phyloP scores from a whole-genome alignment of 2,113 vertebrate genomes.

The Synchiropus splendidus region DNA sequence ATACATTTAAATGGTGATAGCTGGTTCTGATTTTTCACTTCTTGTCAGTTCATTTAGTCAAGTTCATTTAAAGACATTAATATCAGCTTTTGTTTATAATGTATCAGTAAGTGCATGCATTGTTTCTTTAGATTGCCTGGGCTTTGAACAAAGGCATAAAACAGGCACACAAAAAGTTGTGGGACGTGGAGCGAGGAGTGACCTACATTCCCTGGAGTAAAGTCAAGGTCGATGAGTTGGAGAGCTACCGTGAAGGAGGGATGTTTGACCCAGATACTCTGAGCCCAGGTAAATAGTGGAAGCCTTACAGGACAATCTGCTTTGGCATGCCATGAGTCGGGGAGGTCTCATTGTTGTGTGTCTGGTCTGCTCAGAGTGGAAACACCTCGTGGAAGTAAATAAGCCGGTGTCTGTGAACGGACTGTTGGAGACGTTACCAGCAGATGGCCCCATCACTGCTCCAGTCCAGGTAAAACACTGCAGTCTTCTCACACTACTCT shows the following conservation, averaged over 20 bases:
- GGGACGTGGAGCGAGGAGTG: constrained; percentile 92
- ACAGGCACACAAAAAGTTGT: constrained; percentile 88
- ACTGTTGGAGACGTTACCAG: constrained; percentile 64
- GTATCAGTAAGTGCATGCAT: too few relatives aligned
- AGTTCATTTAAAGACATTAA: too few relatives aligned
- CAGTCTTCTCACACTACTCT: constrained; percentile 39
- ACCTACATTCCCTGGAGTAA: constrained; percentile 94
- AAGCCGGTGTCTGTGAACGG: constrained; percentile 68
- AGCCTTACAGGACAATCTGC: not conserved
- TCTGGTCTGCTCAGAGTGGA: constrained; percentile 78
- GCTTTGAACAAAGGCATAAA: constrained; percentile 98
- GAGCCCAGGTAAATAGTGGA: constrained; percentile 74
- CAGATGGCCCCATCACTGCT: constrained; percentile 67
- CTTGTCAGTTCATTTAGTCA: too few relatives aligned
- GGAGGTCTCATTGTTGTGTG: constrained; percentile 3
- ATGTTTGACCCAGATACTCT: constrained; percentile 85
- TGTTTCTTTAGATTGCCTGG: constrained; percentile 82
- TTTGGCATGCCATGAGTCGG: not conserved
- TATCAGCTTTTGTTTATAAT: too few relatives aligned
- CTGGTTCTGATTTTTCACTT: too few relatives aligned
- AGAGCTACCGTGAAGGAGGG: constrained; percentile 86
- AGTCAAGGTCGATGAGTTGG: constrained; percentile 84
- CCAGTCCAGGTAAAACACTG: constrained; percentile 78
- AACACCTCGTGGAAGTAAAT: constrained; percentile 68
- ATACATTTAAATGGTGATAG: too few relatives aligned